These are phyloP conservation scores for Himalopsyche kuldschensis DNA, from an alignment of 2,888 invertebrate genomes.

Conservation along the genomic window DNA sequence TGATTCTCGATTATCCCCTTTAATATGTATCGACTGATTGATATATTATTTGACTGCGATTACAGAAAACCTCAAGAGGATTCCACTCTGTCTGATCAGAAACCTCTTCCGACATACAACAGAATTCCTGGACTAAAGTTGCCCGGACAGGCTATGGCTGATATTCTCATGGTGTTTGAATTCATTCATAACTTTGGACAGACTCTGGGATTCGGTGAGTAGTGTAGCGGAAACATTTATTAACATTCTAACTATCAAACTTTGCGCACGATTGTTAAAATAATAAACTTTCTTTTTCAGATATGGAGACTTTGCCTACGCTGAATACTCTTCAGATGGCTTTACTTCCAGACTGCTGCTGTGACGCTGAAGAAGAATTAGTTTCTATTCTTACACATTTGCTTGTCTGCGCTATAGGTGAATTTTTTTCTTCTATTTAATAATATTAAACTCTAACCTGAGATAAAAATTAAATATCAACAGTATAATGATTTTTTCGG, in stretches of 20 bases:
- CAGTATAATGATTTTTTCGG: too few relatives aligned
- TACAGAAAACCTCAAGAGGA: conserved; percentile 87
- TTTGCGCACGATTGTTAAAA: neutral
- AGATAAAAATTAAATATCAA: too few relatives aligned
- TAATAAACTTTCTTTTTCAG: conserved; percentile 49
- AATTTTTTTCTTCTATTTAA: conserved; percentile 29
- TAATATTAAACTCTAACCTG: too few relatives aligned
- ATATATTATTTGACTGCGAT: neutral
- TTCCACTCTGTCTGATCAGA: conserved; percentile 78
- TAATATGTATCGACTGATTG: neutral
- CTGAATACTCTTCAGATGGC: conserved; percentile 86
- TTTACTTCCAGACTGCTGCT: conserved; percentile 76
- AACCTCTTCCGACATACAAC: conserved; percentile 70
- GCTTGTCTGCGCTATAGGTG: conserved; percentile 81
- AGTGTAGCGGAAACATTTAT: neutral
- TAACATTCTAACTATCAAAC: neutral
- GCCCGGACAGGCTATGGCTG: conserved; percentile 86
- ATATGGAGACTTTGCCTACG: conserved; percentile 84
- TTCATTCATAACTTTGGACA: conserved; percentile 96
- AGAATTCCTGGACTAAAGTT: conserved; percentile 80
- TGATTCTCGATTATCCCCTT: neutral
- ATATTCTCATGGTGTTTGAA: conserved; percentile 93
- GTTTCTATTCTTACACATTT: conserved; percentile 87
- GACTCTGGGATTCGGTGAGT: conserved; percentile 87
- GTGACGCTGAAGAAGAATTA: conserved; percentile 82